Percentiles rank a stretch among this genome's conserved stretches.
Conservation (phyloP, 2,113 vertebrate genomes). For the Bostrychus sinensis region DNA sequence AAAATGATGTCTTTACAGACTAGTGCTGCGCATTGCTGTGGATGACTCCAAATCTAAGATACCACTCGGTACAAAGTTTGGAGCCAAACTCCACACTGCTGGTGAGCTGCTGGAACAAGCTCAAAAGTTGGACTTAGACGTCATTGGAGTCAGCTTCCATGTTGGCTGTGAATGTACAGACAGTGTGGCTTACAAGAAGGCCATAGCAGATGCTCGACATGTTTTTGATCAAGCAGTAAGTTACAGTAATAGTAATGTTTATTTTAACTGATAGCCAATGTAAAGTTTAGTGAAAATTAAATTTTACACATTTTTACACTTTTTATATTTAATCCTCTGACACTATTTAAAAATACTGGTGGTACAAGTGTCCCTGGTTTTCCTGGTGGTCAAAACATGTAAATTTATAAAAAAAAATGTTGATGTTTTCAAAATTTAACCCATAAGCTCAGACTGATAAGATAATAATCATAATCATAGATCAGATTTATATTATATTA, state of each 20-base stretch:
- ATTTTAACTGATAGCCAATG: neutral
- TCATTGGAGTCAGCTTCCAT: constrained; percentile 7
- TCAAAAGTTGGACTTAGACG: neutral
- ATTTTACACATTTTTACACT: no score
- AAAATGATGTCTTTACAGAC: neutral
- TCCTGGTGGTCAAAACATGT: no score
- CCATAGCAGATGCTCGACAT: neutral
- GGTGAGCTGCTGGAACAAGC: neutral
- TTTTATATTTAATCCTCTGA: no score
- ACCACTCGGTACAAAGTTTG: neutral
- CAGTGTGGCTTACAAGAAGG: neutral
- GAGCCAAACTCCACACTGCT: neutral
- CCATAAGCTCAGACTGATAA: no score
- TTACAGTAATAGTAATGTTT: neutral
- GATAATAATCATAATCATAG: no score
- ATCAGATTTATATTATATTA: no score
- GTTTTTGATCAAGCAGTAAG: constrained; percentile 8
- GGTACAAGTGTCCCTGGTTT: no score
- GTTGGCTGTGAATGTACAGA: neutral
- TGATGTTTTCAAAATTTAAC: no score
- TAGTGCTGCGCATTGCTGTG: neutral
- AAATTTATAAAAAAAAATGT: no score
- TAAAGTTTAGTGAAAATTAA: neutral
- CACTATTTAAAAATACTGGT: no score
- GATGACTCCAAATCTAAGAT: neutral